A percentile compares a stretch with the other conserved stretches of the same genome.
Evolutionary conservation across 2,888 invertebrate species (phyloP).

Genomic region (Orgyia antiqua): DNA sequence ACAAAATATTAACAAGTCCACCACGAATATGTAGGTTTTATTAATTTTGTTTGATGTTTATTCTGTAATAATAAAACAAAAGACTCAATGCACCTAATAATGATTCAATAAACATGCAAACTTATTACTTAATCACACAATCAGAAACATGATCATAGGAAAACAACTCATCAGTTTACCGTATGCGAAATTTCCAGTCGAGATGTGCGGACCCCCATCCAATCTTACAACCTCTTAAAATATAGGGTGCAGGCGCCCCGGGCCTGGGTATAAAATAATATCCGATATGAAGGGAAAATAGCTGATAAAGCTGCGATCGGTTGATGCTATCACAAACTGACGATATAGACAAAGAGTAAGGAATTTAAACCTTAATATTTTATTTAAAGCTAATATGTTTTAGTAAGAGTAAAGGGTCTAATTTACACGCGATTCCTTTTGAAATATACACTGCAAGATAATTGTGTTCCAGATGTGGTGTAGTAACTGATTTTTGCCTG

Average conservation of each 20-base stretch:
- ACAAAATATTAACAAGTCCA: too few species aligned
- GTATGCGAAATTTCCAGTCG: constrained; percentile 50
- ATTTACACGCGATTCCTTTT: too few species aligned
- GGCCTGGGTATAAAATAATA: constrained; percentile 38
- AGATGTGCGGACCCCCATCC: constrained; percentile 36
- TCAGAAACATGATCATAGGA: constrained; percentile 18
- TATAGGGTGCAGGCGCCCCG: constrained; percentile 41
- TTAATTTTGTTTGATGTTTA: too few species aligned
- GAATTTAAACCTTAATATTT: not conserved
- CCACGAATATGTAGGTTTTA: too few species aligned
- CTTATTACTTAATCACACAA: constrained; percentile 11
- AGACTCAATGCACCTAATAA: too few species aligned
- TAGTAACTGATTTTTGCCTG: too few species aligned
- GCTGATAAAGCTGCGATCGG: constrained; percentile 40
- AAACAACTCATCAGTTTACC: constrained; percentile 30
- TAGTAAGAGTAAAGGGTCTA: too few species aligned
- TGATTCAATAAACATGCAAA: too few species aligned
- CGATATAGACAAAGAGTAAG: constrained; percentile 12
- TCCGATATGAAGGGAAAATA: constrained; percentile 41
- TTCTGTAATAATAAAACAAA: too few species aligned
- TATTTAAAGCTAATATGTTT: too few species aligned
- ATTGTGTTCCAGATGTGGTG: too few species aligned
- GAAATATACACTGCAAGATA: too few species aligned
- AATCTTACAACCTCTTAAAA: constrained; percentile 48
- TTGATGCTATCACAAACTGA: constrained; percentile 27